Conservation (phyloP, 2,113 vertebrate genomes). For the Myrmecophaga tridactyla region DNA sequence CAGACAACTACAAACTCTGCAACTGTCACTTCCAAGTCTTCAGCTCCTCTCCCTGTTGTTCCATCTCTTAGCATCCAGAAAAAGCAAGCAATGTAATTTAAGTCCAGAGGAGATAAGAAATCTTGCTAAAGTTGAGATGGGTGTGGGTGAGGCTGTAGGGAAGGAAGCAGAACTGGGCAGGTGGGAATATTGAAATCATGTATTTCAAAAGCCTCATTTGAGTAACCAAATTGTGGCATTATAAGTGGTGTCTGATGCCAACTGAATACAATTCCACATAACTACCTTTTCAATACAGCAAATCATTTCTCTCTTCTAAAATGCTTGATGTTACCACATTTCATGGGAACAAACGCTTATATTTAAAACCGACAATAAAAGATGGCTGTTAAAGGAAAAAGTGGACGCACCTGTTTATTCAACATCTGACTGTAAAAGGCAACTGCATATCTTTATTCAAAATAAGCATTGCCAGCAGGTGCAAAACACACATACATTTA, state of each 20-base stretch:
- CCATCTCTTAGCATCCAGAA: neutral
- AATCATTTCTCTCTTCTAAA: neutral
- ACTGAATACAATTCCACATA: neutral
- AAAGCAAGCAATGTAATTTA: neutral
- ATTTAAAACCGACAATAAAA: neutral
- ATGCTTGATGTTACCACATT: neutral
- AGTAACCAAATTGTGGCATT: neutral
- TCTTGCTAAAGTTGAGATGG: neutral
- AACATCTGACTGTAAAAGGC: neutral
- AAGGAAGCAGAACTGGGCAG: neutral
- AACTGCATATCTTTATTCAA: neutral
- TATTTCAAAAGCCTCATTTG: conserved; percentile 8
- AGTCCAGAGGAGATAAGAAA: neutral
- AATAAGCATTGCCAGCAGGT: conserved; percentile 54
- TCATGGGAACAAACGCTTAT: neutral
- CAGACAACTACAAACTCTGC: neutral
- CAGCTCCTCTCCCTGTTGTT: neutral
- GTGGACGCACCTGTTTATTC: neutral
- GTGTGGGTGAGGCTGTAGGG: too few species aligned
- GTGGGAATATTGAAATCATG: neutral
- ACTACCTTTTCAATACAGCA: neutral
- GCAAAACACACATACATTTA: neutral
- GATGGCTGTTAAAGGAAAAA: neutral
- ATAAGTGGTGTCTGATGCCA: neutral
- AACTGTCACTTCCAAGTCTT: neutral